Conservation (phyloP, 2,113 vertebrate species). For the Mirza zaza region DNA sequence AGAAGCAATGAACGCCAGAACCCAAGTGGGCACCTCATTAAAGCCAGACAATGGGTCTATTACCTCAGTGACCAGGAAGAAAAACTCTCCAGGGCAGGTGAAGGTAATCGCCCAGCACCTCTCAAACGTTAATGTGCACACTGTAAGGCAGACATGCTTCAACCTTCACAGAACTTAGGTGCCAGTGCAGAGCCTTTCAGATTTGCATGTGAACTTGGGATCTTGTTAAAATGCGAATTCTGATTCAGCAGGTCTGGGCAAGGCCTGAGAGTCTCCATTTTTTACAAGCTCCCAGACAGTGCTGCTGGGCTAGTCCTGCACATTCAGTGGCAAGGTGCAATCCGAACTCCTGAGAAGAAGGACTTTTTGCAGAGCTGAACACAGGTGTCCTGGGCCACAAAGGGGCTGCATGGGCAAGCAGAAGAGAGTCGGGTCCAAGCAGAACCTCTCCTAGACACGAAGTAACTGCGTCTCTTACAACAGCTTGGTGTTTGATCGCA, state of each 20-base stretch:
- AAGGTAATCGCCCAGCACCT: neutral
- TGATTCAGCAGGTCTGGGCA: too few species aligned
- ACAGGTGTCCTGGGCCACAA: neutral
- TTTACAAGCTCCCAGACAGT: neutral
- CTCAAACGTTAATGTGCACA: accelerated
- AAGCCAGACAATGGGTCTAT: neutral
- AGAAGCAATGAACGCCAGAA: neutral
- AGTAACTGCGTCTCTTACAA: accelerated
- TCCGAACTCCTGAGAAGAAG: neutral
- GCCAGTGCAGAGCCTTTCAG: too few species aligned
- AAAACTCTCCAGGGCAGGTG: neutral
- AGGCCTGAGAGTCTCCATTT: neutral
- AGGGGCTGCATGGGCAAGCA: neutral
- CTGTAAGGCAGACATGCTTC: accelerated
- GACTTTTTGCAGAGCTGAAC: neutral
- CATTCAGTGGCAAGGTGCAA: neutral
- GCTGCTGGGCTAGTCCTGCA: accelerated
- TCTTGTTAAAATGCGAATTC: neutral
- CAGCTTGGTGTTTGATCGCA: accelerated
- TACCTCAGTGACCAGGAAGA: neutral
- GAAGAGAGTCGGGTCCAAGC: neutral
- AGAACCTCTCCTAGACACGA: neutral
- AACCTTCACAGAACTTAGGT: accelerated
- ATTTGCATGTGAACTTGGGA: neutral
- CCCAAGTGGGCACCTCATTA: neutral